phyloP scores from a whole-genome alignment of 1,140 invertebrate genomes.

The Venustaconcha ellipsiformis region DNA sequence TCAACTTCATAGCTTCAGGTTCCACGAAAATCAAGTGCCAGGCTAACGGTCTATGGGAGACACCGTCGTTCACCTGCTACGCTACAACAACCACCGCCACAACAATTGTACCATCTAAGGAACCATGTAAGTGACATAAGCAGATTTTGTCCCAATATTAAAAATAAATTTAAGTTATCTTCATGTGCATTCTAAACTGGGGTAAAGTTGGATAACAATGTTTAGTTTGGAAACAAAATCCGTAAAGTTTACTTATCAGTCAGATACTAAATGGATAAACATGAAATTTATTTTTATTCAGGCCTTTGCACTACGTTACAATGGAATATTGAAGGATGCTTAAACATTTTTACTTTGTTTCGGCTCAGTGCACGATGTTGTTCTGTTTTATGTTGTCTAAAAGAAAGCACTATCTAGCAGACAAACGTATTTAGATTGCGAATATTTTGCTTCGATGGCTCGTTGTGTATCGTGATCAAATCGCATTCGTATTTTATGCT shows the following conservation, averaged over 20 bases:
- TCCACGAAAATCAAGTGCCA: constrained; percentile 2
- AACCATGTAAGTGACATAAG: constrained; percentile 18
- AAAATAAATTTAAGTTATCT: too few species aligned
- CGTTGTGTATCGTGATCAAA: too few species aligned
- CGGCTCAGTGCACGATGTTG: too few species aligned
- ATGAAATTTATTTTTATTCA: background rate
- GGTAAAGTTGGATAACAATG: background rate
- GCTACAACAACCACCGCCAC: constrained; percentile 16
- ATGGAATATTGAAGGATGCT: too few species aligned
- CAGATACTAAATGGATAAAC: background rate
- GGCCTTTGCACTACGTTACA: too few species aligned
- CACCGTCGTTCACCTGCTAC: constrained; percentile 8
- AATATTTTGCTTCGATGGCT: too few species aligned
- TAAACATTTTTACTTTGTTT: too few species aligned
- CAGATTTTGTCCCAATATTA: background rate
- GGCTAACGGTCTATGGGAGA: constrained; percentile 8
- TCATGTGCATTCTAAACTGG: too few species aligned
- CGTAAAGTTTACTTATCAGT: background rate
- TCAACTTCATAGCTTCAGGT: constrained; percentile 5
- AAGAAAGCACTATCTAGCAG: too few species aligned
- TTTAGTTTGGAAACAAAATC: background rate
- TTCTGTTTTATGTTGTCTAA: too few species aligned
- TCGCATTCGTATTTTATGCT: too few species aligned
- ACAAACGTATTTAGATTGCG: too few species aligned
- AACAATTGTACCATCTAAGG: constrained; percentile 1